Evolutionary conservation across 2,888 invertebrate genomes (phyloP).

Genomic region (Iphiclides podalirius): DNA sequence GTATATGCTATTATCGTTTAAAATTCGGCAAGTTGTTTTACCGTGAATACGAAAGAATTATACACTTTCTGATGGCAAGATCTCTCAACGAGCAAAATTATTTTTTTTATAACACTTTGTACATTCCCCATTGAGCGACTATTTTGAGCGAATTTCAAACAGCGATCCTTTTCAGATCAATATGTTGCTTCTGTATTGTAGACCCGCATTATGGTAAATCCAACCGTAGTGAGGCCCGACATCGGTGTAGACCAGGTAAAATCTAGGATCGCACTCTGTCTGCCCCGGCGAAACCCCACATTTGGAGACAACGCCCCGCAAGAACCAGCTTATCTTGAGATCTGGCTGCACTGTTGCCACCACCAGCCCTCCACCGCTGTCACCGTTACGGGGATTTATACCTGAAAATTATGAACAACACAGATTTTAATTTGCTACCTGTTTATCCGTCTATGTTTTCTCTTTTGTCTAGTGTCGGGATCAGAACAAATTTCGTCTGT

Average conservation of each 20-base stretch:
- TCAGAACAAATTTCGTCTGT: too few species aligned
- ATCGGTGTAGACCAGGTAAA: constrained; percentile 63
- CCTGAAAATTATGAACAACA: constrained; percentile 60
- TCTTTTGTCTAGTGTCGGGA: too few species aligned
- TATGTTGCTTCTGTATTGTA: constrained; percentile 48
- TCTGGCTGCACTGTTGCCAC: constrained; percentile 57
- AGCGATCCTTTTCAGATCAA: constrained; percentile 2
- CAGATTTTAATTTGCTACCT: too few species aligned
- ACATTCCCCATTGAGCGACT: too few species aligned
- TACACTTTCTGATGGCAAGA: too few species aligned
- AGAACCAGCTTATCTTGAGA: constrained; percentile 60
- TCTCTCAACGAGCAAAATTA: too few species aligned
- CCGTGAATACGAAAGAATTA: too few species aligned
- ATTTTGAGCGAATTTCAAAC: too few species aligned
- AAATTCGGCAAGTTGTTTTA: too few species aligned
- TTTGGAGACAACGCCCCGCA: constrained; percentile 66
- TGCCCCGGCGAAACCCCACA: constrained; percentile 51
- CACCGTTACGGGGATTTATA: constrained; percentile 81
- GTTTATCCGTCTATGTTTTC: too few species aligned
- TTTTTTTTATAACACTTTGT: too few species aligned
- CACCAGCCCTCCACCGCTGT: constrained; percentile 82
- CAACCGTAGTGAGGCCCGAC: constrained; percentile 66
- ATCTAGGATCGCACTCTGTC: constrained; percentile 50
- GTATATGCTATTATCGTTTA: too few species aligned
- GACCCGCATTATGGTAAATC: constrained; percentile 60